Percentiles rank a stretch among this genome's conserved stretches.
These are phyloP conservation scores for Actenoides hombroni DNA, from an alignment of 2,113 vertebrate genomes.

Conservation along the genomic window DNA sequence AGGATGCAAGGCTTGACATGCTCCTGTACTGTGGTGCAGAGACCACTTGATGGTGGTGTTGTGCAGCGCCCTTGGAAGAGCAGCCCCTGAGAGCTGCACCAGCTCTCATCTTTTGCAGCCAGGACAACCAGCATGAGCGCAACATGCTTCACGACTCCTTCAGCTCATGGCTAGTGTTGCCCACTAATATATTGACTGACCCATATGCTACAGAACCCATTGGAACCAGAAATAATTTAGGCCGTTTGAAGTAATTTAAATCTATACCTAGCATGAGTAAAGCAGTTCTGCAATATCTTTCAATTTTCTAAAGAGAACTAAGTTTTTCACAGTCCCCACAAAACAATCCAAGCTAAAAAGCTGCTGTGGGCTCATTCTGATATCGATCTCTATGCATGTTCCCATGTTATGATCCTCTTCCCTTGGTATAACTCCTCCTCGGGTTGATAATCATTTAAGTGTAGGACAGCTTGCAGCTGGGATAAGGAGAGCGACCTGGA, in stretches of 20 bases:
- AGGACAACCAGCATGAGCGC: fast-evolving
- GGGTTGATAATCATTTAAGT: background rate
- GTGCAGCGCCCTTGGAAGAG: background rate
- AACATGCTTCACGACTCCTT: fast-evolving
- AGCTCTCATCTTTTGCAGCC: fast-evolving
- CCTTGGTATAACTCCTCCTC: background rate
- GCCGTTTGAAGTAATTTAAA: background rate
- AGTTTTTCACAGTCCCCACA: background rate
- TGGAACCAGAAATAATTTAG: background rate
- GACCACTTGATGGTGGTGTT: conserved; percentile 40
- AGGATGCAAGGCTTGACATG: fast-evolving
- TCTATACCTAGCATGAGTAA: background rate
- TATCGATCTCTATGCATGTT: background rate
- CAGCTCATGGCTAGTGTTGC: fast-evolving
- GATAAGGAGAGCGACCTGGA: background rate
- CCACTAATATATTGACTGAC: background rate
- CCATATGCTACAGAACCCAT: fast-evolving
- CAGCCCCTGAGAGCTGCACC: background rate
- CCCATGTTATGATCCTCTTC: background rate
- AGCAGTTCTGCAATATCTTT: background rate
- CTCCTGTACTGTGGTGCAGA: background rate
- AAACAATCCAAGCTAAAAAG: background rate
- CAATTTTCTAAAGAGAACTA: background rate
- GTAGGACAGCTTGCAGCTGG: background rate
- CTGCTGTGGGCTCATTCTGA: background rate